Percentiles rank a stretch among this genome's conserved stretches.
Conservation (phyloP, 1,140 invertebrate genomes). For the Cydia splendana region DNA sequence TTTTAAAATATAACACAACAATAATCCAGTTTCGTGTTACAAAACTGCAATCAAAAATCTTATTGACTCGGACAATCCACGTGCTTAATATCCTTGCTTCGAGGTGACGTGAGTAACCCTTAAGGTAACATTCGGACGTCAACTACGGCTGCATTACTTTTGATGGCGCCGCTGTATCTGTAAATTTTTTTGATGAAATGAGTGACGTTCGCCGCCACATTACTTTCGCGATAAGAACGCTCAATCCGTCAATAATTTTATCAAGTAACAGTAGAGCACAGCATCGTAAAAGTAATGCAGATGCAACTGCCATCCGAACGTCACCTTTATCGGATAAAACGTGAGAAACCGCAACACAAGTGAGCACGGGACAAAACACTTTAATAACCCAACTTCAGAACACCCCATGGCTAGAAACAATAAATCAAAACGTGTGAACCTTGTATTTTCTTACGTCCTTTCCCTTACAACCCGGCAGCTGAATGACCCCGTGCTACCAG, state of each 20-base stretch:
- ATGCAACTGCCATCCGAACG: too few relatives aligned
- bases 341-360: neutral
- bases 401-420: too few relatives aligned
- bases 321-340: neutral
- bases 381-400: neutral
- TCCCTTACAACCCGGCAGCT: neutral
- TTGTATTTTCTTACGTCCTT: neutral
- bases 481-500: constrained; percentile 43
- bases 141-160: too few relatives aligned
- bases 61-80: neutral
- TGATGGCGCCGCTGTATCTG: too few relatives aligned
- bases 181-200: too few relatives aligned
- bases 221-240: too few relatives aligned
- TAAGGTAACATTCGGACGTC: too few relatives aligned
- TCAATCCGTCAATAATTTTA: too few relatives aligned
- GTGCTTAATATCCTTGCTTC: neutral
- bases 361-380: neutral
- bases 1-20: neutral
- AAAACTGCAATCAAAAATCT: neutral
- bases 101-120: neutral
- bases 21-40: neutral
- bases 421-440: neutral
- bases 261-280: too few relatives aligned
- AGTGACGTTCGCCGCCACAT: too few relatives aligned
- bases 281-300: too few relatives aligned